A percentile compares a stretch with the other conserved stretches of the same genome.
Conservation (phyloP, 2,797 vertebrate species). For the Tapirus indicus region DNA sequence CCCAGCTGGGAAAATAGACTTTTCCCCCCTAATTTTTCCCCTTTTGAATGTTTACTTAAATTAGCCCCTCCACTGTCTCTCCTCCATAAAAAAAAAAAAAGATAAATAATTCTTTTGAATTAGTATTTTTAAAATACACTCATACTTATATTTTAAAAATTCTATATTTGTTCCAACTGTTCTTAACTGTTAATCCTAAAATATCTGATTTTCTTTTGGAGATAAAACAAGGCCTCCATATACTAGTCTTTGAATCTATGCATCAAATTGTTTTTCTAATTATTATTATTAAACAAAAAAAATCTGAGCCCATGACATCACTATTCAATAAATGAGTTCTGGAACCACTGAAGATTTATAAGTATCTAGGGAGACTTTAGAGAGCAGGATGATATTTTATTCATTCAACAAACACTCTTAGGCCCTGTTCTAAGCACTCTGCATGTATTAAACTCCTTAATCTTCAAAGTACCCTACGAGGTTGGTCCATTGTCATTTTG, state of each 20-base stretch:
- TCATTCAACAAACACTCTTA: constrained; percentile 44
- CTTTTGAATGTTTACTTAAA: constrained; percentile 80
- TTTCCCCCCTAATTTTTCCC: constrained; percentile 56
- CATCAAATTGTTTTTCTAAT: not conserved
- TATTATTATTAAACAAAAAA: constrained; percentile 16
- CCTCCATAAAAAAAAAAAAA: constrained; percentile 36
- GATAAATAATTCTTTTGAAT: constrained; percentile 19
- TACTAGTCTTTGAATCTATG: constrained; percentile 14
- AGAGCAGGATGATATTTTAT: constrained; percentile 40
- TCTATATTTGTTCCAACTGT: constrained; percentile 42
- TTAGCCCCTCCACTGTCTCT: constrained; percentile 55
- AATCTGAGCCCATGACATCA: not conserved
- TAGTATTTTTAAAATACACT: constrained; percentile 66
- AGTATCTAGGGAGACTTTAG: not conserved
- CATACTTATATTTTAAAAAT: constrained; percentile 35
- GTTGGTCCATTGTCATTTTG: not conserved
- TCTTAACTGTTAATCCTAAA: constrained; percentile 60
- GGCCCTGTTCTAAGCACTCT: not conserved
- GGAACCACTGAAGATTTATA: constrained; percentile 34
- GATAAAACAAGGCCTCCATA: constrained; percentile 38
- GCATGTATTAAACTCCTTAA: constrained; percentile 16
- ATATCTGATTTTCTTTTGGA: constrained; percentile 58
- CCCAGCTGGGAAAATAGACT: constrained; percentile 75
- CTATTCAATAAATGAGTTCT: constrained; percentile 36
- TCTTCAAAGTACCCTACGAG: not conserved